These are phyloP conservation scores for Ennomos quercinarius DNA, from an alignment of 2,888 invertebrate species.

Conservation along the genomic window DNA sequence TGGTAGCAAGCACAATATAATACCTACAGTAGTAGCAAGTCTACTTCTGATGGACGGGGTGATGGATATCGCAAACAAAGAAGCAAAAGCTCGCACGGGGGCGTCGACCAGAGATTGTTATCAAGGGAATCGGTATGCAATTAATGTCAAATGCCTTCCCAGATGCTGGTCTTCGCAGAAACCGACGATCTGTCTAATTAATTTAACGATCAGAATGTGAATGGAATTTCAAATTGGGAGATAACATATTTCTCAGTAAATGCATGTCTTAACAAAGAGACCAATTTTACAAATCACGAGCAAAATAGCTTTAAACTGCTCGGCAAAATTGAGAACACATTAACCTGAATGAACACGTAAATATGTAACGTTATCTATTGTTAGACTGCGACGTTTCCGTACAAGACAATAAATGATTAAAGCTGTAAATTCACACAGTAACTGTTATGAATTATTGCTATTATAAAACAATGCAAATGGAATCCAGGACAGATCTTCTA, in stretches of 20 bases:
- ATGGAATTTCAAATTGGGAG: constrained; percentile 12
- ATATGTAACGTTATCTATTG: constrained; percentile 42
- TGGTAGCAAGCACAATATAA: constrained; percentile 39
- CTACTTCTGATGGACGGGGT: constrained; percentile 30
- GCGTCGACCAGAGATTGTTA: constrained; percentile 72
- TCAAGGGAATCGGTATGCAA: constrained; percentile 67
- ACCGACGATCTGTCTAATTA: constrained; percentile 25
- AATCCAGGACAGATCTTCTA: constrained; percentile 60
- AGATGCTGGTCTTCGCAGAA: constrained; percentile 42
- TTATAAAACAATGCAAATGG: constrained; percentile 59
- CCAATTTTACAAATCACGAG: too few relatives aligned
- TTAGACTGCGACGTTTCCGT: constrained; percentile 52
- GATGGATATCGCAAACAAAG: constrained; percentile 53
- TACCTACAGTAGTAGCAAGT: too few relatives aligned
- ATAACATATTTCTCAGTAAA: constrained; percentile 2
- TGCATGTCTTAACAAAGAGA: not conserved
- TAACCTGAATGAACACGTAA: constrained; percentile 15
- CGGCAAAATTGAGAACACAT: not conserved
- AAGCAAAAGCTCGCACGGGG: constrained; percentile 69
- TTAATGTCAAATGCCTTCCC: constrained; percentile 68
- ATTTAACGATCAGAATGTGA: constrained; percentile 23
- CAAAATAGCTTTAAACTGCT: not conserved
- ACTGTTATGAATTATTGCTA: constrained; percentile 59
- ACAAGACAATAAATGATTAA: constrained; percentile 64
- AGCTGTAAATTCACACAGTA: constrained; percentile 57